Evolutionary conservation across 2,797 vertebrate species (phyloP).

Genomic region (Uromys caudimaculatus): DNA sequence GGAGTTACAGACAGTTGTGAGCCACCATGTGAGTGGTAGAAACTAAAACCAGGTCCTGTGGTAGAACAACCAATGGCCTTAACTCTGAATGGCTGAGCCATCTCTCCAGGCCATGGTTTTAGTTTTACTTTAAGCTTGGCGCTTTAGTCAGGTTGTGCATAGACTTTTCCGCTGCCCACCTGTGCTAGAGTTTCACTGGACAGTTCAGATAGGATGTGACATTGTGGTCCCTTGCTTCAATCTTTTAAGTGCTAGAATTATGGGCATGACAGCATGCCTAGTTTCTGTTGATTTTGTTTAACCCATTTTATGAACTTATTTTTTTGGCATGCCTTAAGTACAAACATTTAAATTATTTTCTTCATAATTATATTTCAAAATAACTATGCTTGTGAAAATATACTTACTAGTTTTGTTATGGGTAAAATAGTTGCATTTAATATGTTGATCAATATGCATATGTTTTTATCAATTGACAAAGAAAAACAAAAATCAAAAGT

Average conservation of each 20-base stretch:
- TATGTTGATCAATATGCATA: not conserved
- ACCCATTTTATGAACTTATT: not conserved
- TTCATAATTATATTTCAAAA: constrained; percentile 42
- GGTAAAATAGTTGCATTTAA: not conserved
- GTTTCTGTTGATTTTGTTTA: not conserved
- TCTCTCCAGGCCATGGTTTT: not conserved
- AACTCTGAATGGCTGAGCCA: not conserved
- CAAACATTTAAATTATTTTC: constrained; percentile 22
- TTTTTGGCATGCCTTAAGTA: not conserved
- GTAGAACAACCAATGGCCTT: not conserved
- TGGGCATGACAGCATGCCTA: too few relatives aligned
- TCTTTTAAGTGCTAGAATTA: not conserved
- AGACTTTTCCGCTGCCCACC: not conserved
- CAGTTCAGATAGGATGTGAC: not conserved
- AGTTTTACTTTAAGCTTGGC: not conserved
- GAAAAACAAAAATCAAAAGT: constrained; percentile 14
- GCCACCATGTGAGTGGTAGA: not conserved
- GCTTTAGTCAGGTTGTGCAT: too few relatives aligned
- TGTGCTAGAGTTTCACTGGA: not conserved
- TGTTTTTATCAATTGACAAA: constrained; percentile 77
- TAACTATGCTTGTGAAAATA: constrained; percentile 27
- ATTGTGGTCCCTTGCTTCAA: not conserved
- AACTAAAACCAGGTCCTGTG: not conserved
- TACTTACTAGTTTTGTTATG: not conserved
- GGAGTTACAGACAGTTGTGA: not conserved